These are phyloP conservation scores for Gymnopithys bicolor DNA, from an alignment of 2,797 vertebrate species.

Conservation along the genomic window DNA sequence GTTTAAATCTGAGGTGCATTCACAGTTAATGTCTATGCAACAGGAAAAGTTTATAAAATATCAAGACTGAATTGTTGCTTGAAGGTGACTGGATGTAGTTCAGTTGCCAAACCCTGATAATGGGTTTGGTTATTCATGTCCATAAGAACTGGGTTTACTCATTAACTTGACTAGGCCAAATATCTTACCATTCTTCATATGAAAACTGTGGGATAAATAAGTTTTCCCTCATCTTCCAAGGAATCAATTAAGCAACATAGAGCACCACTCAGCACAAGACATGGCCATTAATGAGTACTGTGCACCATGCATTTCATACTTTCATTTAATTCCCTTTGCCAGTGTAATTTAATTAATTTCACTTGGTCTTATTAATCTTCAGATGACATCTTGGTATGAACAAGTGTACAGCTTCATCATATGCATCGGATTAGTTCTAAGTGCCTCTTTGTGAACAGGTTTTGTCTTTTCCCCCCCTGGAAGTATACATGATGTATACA, in stretches of 20 bases:
- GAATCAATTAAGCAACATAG: background rate
- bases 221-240: background rate
- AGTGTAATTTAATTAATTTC: conserved; percentile 53
- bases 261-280: background rate
- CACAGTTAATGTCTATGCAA: background rate
- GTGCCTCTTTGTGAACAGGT: background rate
- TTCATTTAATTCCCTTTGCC: conserved; percentile 38
- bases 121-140: background rate
- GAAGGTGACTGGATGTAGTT: background rate
- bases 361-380: conserved; percentile 9
- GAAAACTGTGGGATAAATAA: background rate
- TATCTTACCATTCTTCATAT: background rate
- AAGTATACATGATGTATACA: background rate
- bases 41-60: background rate
- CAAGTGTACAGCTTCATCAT: background rate
- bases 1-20: background rate
- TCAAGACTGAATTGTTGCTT: background rate
- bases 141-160: background rate
- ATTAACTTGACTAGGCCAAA: background rate
- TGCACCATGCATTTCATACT: background rate
- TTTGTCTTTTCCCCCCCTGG: background rate
- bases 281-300: background rate
- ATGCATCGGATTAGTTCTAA: background rate
- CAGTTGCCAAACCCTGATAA: background rate
- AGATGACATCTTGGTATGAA: conserved; percentile 23